These are phyloP conservation scores for Trichacis sp. DNA, from an alignment of 2,888 invertebrate genomes.

Conservation along the genomic window DNA sequence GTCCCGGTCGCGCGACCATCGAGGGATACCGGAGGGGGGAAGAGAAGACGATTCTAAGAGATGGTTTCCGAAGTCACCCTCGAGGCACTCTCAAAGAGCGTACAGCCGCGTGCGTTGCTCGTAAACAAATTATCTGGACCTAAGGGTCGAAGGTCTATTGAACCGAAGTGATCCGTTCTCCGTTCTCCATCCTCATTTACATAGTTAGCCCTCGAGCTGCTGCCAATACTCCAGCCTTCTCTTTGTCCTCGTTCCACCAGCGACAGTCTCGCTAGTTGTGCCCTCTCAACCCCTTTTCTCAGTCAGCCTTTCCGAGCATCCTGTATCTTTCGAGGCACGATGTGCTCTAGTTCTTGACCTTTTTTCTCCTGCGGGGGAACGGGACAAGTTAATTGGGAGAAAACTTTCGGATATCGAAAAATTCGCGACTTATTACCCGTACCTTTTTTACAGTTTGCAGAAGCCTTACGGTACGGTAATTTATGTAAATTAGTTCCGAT, in stretches of 20 bases:
- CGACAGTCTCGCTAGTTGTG: slow-evolving; percentile 18
- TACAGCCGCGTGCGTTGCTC: slow-evolving; percentile 65
- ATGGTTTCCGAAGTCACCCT: slow-evolving; percentile 58
- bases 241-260: slow-evolving; percentile 15
- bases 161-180: slow-evolving; percentile 64
- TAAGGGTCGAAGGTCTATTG: slow-evolving; percentile 69
- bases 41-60: slow-evolving; percentile 56
- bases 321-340: too few relatives aligned
- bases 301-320: too few relatives aligned
- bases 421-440: too few relatives aligned
- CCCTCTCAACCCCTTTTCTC: not conserved
- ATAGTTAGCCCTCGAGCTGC: slow-evolving; percentile 65
- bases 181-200: slow-evolving; percentile 64
- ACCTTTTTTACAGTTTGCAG: too few relatives aligned
- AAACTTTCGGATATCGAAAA: too few relatives aligned
- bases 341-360: too few relatives aligned
- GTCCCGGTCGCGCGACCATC: slow-evolving; percentile 58
- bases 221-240: slow-evolving; percentile 52
- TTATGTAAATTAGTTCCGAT: too few relatives aligned
- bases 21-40: slow-evolving; percentile 23
- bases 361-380: too few relatives aligned
- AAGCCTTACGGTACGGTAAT: too few relatives aligned
- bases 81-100: slow-evolving; percentile 51
- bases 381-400: too few relatives aligned
- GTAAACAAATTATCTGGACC: slow-evolving; percentile 69